Evolutionary conservation across 2,113 vertebrate species (phyloP).

Genomic region (Myrmecobius fasciatus): DNA sequence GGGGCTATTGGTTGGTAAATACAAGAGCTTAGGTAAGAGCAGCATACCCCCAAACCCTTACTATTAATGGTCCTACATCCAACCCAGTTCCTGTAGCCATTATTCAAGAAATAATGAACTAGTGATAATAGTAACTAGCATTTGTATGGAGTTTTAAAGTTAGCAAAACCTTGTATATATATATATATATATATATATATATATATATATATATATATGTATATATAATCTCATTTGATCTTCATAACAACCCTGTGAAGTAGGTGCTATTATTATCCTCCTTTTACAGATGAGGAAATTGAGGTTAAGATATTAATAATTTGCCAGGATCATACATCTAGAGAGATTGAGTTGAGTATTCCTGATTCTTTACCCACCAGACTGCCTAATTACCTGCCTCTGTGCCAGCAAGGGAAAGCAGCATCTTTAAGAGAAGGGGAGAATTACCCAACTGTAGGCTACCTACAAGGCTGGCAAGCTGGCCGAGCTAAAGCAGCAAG

Average conservation of each 20-base stretch:
- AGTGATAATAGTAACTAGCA: background rate
- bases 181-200: too few relatives aligned
- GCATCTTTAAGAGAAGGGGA: background rate
- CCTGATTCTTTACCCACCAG: too few relatives aligned
- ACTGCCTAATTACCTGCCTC: too few relatives aligned
- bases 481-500: background rate
- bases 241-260: background rate
- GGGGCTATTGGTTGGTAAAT: background rate
- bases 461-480: background rate
- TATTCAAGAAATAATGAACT: background rate
- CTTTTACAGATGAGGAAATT: background rate
- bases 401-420: background rate
- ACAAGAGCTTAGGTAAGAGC: background rate
- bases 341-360: too few relatives aligned
- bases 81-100: background rate
- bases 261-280: background rate
- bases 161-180: background rate
- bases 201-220: too few relatives aligned
- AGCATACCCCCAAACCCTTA: background rate
- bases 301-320: background rate
- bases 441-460: background rate
- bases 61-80: background rate
- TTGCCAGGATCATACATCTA: background rate
- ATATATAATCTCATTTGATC: background rate
- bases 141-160: background rate